Conservation (phyloP, 2,888 invertebrate genomes). For the Leptinotarsa peninsularis region DNA sequence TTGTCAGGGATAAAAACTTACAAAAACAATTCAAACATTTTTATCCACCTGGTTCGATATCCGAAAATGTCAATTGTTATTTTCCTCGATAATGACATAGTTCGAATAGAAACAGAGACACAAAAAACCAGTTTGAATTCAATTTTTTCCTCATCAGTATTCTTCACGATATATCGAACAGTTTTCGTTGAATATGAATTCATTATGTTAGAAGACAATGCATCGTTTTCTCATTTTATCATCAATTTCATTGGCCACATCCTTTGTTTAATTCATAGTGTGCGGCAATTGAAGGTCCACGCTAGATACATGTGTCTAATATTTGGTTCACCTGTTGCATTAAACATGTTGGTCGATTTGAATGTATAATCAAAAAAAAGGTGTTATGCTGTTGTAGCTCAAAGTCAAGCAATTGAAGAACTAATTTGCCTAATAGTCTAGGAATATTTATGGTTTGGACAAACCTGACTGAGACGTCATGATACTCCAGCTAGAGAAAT, state of each 20-base stretch:
- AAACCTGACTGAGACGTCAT: not conserved
- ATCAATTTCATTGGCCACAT: conserved; percentile 14
- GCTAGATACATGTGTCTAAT: conserved; percentile 19
- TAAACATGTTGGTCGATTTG: conserved; percentile 28
- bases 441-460: not conserved
- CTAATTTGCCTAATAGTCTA: conserved; percentile 26
- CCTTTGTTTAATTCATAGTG: conserved; percentile 20
- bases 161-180: conserved; percentile 6
- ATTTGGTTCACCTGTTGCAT: conserved; percentile 34
- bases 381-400: conserved; percentile 26
- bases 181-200: conserved; percentile 2
- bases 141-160: not conserved
- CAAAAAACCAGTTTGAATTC: not conserved
- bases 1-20: too few species aligned
- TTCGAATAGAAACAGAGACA: too few species aligned
- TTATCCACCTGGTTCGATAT: not conserved
- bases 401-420: conserved; percentile 24
- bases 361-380: conserved; percentile 34
- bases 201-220: conserved; percentile 7
- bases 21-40: too few species aligned
- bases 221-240: conserved; percentile 20
- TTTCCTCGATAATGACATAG: not conserved
- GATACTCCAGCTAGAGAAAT: too few species aligned
- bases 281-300: conserved; percentile 8
- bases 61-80: not conserved